These are phyloP conservation scores for Calvadosia cruxmelitensis DNA, from an alignment of 30 jellyfish, hydroid and myxozoan genomes.

Conservation along the genomic window DNA sequence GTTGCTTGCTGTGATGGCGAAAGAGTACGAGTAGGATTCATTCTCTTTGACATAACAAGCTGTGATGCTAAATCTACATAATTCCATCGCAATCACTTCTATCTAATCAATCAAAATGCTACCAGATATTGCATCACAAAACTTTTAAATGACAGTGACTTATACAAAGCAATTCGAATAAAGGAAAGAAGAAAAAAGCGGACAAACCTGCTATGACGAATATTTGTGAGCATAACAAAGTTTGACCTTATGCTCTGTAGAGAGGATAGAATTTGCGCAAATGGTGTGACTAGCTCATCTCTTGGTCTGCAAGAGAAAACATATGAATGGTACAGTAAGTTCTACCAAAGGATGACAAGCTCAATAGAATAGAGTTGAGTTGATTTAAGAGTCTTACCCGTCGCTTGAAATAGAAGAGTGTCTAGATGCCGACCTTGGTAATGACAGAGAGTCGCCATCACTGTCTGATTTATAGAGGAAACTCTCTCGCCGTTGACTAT, in stretches of 20 bases:
- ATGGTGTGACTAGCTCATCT: slow-evolving; percentile 93
- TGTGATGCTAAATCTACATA: too few species aligned
- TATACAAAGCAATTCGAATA: neutral
- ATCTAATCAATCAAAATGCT: too few species aligned
- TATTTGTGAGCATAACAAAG: slow-evolving; percentile 78
- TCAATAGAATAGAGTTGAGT: neutral
- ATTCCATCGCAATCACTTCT: too few species aligned
- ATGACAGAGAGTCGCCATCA: slow-evolving; percentile 66
- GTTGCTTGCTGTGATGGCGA: too few species aligned
- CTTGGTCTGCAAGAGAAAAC: slow-evolving; percentile 45
- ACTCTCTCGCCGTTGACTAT: slow-evolving; percentile 62
- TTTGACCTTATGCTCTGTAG: slow-evolving; percentile 81
- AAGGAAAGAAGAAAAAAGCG: neutral
- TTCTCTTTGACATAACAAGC: too few species aligned
- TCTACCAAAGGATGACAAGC: too few species aligned
- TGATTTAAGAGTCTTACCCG: slow-evolving; percentile 38
- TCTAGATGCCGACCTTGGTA: slow-evolving; percentile 66
- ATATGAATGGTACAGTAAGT: too few species aligned
- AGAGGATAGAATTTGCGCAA: slow-evolving; percentile 92
- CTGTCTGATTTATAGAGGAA: slow-evolving; percentile 87
- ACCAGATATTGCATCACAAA: too few species aligned
- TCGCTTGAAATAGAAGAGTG: slow-evolving; percentile 83
- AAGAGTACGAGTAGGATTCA: too few species aligned
- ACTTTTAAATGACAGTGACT: too few species aligned
- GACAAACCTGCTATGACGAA: slow-evolving; percentile 80